phyloP scores from a whole-genome alignment of 2,797 vertebrate species.

The Hoplostethus mediterraneus region DNA sequence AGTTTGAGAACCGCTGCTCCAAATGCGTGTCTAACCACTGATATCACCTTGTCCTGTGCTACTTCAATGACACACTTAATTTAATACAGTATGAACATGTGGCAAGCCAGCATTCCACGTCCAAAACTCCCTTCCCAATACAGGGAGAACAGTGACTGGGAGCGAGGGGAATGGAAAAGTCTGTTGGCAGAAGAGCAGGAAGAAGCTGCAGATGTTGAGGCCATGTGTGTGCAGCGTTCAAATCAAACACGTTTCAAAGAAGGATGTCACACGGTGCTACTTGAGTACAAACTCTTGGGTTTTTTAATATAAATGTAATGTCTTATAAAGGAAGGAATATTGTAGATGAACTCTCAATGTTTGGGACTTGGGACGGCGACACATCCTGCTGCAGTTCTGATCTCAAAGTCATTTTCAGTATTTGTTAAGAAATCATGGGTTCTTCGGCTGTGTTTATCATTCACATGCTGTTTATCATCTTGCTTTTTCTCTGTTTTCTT shows the following conservation, averaged over 20 bases:
- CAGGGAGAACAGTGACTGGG: slow-evolving; percentile 4
- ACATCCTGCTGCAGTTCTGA: neutral
- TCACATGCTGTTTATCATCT: too few relatives aligned
- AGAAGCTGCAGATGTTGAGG: slow-evolving; percentile 51
- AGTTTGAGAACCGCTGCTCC: neutral
- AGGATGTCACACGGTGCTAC: neutral
- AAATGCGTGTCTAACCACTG: neutral
- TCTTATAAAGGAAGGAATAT: neutral
- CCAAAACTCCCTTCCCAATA: neutral
- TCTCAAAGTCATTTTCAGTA: neutral
- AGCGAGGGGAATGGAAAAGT: slow-evolving; percentile 16
- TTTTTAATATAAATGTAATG: neutral
- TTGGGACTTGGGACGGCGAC: neutral
- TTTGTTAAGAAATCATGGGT: too few relatives aligned
- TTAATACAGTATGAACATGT: slow-evolving; percentile 23
- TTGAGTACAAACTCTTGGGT: neutral
- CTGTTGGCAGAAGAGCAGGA: slow-evolving; percentile 35
- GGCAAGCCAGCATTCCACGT: slow-evolving; percentile 17
- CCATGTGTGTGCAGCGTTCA: slow-evolving; percentile 9
- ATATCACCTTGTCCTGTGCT: neutral
- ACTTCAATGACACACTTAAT: neutral
- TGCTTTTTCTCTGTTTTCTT: too few relatives aligned
- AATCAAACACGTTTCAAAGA: slow-evolving; percentile 3
- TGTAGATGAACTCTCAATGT: neutral
- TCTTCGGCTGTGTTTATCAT: too few relatives aligned